These are phyloP conservation scores for Polypterus bichir DNA, from an alignment of 2,113 vertebrate species.

Conservation along the genomic window DNA sequence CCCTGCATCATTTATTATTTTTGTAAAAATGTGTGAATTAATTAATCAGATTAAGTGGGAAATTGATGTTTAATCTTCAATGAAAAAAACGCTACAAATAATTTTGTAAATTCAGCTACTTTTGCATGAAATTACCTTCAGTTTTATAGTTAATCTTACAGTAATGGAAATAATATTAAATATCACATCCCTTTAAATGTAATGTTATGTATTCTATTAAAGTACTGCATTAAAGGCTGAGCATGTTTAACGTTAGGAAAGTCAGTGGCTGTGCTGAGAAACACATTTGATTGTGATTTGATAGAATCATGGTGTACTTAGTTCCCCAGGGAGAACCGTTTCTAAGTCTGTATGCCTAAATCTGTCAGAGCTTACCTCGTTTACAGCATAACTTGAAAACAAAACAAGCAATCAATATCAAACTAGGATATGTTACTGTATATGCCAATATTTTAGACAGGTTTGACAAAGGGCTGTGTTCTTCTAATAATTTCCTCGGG, in stretches of 20 bases:
- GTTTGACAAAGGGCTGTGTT: slow-evolving; percentile 39
- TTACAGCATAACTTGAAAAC: slow-evolving; percentile 34
- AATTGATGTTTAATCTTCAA: no score
- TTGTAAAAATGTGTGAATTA: no score
- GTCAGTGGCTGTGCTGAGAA: slow-evolving; percentile 16
- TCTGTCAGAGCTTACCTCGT: slow-evolving; percentile 43
- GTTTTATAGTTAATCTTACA: no score
- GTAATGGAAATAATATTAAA: no score
- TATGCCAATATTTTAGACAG: slow-evolving; percentile 47
- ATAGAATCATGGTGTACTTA: slow-evolving; percentile 5
- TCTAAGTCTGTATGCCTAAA: slow-evolving; percentile 21
- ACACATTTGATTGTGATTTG: slow-evolving; percentile 1
- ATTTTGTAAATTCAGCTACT: no score
- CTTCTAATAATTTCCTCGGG: slow-evolving; percentile 34
- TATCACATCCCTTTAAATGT: no score
- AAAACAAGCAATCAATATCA: slow-evolving; percentile 47
- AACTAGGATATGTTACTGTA: slow-evolving; percentile 46
- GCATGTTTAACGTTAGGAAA: background rate
- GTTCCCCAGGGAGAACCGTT: slow-evolving; percentile 16
- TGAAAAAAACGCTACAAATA: no score
- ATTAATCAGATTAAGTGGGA: no score
- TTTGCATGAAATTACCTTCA: no score
- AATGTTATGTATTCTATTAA: no score
- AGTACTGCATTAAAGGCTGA: no score
- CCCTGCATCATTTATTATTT: no score